Evolutionary conservation across 2,888 invertebrate genomes (phyloP).

Genomic region (Homarus gammarus): DNA sequence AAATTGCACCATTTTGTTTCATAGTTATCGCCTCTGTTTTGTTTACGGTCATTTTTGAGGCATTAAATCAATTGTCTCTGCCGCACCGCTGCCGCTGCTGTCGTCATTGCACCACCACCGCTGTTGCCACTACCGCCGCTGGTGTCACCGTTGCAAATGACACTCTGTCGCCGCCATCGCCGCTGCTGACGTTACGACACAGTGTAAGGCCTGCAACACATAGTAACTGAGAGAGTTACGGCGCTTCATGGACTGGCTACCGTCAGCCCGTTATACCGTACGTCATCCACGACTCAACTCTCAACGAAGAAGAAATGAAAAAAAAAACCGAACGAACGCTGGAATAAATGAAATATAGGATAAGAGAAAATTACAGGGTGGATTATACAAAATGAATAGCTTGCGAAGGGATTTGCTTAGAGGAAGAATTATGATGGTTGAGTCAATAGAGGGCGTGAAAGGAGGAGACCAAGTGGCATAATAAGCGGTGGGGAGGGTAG

Average conservation of each 20-base stretch:
- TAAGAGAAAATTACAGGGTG: no score
- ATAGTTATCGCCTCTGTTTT: no score
- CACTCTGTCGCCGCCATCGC: background rate
- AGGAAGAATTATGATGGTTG: conserved; percentile 23
- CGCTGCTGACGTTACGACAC: background rate
- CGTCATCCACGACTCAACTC: no score
- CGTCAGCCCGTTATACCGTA: no score
- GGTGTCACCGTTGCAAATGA: background rate
- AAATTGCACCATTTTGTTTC: no score
- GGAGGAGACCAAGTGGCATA: background rate
- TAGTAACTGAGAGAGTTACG: conserved; percentile 20
- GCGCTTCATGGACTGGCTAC: no score
- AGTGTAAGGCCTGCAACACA: background rate
- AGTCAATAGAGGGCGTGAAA: conserved; percentile 26
- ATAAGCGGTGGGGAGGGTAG: conserved; percentile 5
- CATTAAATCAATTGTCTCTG: no score
- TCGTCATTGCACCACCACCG: background rate
- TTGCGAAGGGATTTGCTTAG: conserved; percentile 28
- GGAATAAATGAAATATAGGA: conserved; percentile 13
- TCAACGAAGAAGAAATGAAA: background rate
- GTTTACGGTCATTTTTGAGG: no score
- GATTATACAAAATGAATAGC: conserved; percentile 14
- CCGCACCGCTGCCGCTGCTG: background rate
- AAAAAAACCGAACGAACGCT: background rate
- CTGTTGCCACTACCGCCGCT: background rate